A percentile compares a stretch with the other conserved stretches of the same genome.
These are phyloP conservation scores for Drosophila ochracea DNA, from an alignment of 2,888 invertebrate species.

Conservation along the genomic window DNA sequence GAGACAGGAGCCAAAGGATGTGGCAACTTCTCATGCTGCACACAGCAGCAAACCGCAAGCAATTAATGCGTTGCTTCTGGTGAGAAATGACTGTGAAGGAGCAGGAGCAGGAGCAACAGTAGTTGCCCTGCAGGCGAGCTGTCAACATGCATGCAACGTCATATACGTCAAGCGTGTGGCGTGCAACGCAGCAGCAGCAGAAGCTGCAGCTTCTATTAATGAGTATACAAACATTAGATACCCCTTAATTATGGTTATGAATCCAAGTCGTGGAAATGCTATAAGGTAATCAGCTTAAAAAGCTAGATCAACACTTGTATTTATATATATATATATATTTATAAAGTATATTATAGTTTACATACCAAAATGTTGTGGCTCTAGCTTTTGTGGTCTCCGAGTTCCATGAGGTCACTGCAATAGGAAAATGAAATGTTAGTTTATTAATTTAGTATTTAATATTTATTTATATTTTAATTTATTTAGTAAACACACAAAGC, in stretches of 20 bases:
- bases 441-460: not conserved
- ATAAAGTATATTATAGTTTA: not conserved
- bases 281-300: not conserved
- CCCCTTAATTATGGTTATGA: slow-evolving; percentile 13
- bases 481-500: too few relatives aligned
- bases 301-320: not conserved
- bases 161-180: slow-evolving; percentile 75
- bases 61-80: slow-evolving; percentile 39
- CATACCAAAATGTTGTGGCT: not conserved
- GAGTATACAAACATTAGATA: slow-evolving; percentile 16
- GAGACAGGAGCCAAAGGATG: slow-evolving; percentile 20
- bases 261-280: not conserved
- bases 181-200: slow-evolving; percentile 8
- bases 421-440: not conserved
- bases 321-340: not conserved
- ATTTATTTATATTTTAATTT: not conserved
- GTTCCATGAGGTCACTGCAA: not conserved
- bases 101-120: not conserved
- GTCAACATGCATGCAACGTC: slow-evolving; percentile 70
- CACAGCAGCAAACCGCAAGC: slow-evolving; percentile 42
- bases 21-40: slow-evolving; percentile 31
- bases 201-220: slow-evolving; percentile 41
- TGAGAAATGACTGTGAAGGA: not conserved
- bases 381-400: not conserved
- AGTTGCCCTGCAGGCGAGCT: slow-evolving; percentile 57